These are phyloP conservation scores for Apamea sordens DNA, from an alignment of 2,888 invertebrate genomes.

Conservation along the genomic window DNA sequence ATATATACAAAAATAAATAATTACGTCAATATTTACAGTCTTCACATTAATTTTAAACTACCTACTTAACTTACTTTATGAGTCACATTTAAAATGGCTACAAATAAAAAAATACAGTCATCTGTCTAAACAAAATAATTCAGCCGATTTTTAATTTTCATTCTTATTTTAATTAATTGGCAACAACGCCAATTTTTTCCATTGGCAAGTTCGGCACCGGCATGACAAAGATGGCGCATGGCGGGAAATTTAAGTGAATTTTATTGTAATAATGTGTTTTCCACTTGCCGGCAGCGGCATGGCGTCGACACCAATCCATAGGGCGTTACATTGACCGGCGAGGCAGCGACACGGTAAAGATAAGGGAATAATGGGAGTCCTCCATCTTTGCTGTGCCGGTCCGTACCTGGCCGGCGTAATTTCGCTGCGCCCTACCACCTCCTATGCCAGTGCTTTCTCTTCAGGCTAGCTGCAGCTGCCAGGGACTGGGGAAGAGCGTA, in stretches of 20 bases:
- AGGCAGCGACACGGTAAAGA: not conserved
- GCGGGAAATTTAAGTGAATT: not conserved
- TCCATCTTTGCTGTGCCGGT: not conserved
- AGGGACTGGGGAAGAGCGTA: constrained; percentile 74
- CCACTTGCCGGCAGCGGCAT: not conserved
- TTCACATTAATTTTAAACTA: constrained; percentile 30
- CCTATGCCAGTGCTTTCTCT: constrained; percentile 76
- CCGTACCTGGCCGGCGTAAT: not conserved
- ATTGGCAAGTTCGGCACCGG: constrained; percentile 18
- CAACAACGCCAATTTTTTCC: constrained; percentile 7
- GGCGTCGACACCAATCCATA: not conserved
- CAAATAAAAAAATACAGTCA: constrained; percentile 24
- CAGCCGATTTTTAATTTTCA: constrained; percentile 2
- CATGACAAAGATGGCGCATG: constrained; percentile 16
- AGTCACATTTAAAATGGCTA: constrained; percentile 28
- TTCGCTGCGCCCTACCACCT: constrained; percentile 61
- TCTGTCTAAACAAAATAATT: constrained; percentile 18
- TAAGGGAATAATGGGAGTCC: not conserved
- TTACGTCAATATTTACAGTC: constrained; percentile 57
- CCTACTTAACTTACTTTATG: constrained; percentile 31
- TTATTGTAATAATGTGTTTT: not conserved
- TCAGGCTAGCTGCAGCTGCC: constrained; percentile 71
- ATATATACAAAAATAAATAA: no score
- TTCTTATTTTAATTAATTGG: constrained; percentile 23
- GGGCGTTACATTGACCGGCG: not conserved